Evolutionary conservation across 1,140 invertebrate genomes (phyloP).

Genomic region (Aphaenogaster floridana): DNA sequence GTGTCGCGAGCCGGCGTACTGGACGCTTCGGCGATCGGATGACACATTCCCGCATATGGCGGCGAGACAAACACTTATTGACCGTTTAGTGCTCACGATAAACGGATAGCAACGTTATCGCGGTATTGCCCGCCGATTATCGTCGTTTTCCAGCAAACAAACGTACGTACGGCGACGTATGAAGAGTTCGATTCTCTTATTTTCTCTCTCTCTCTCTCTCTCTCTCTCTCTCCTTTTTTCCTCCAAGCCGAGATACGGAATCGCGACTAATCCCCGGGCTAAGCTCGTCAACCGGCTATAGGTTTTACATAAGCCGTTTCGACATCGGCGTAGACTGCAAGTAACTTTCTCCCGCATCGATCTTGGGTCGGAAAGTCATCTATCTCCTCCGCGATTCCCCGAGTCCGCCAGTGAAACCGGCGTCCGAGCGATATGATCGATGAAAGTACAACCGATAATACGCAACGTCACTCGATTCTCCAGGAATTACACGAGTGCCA

Average conservation of each 20-base stretch:
- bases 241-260: background rate
- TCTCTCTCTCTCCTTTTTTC: background rate
- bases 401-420: constrained; percentile 63
- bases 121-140: constrained; percentile 1
- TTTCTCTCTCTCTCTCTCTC: background rate
- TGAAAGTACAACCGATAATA: constrained; percentile 36
- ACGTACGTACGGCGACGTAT: background rate
- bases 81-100: constrained; percentile 21
- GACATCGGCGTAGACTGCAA: constrained; percentile 59
- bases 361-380: constrained; percentile 65
- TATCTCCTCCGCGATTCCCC: constrained; percentile 54
- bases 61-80: constrained; percentile 8
- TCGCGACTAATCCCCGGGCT: background rate
- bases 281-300: background rate
- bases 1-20: background rate
- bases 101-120: constrained; percentile 47
- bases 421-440: constrained; percentile 42
- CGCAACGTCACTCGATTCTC: background rate
- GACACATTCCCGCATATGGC: background rate
- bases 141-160: background rate
- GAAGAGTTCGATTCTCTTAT: background rate
- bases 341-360: constrained; percentile 74
- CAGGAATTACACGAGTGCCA: background rate
- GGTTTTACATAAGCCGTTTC: constrained; percentile 73
- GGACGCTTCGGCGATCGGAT: background rate